A percentile compares a stretch with the other conserved stretches of the same genome.
Evolutionary conservation across 2,888 invertebrate species (phyloP).

Genomic region (Coecobrya sp.): DNA sequence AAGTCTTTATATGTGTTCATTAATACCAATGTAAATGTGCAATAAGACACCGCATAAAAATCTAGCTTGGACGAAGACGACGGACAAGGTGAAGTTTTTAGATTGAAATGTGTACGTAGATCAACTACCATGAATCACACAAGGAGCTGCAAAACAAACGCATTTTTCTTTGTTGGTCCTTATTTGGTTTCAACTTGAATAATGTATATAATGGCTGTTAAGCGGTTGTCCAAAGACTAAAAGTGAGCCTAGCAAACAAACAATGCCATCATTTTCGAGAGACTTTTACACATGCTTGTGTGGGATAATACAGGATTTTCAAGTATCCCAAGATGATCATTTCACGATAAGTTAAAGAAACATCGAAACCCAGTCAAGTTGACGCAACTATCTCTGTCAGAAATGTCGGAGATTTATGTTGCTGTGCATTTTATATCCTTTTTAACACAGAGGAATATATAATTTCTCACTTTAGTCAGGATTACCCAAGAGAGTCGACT

Average conservation of each 20-base stretch:
- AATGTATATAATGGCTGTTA: conserved; percentile 16
- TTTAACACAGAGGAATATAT: conserved; percentile 15
- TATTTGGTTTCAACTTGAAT: conserved; percentile 55
- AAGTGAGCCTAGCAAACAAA: background rate
- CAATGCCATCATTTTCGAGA: conserved; percentile 10
- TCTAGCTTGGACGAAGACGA: background rate
- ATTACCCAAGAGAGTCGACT: background rate
- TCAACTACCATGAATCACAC: conserved; percentile 25
- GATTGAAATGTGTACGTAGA: conserved; percentile 7
- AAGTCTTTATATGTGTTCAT: background rate
- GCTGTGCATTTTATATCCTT: background rate
- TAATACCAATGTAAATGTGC: conserved; percentile 15
- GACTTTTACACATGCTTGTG: background rate
- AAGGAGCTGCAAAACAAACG: conserved; percentile 34
- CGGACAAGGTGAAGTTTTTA: background rate
- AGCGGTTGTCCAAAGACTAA: background rate
- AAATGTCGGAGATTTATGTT: background rate
- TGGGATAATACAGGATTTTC: conserved; percentile 36
- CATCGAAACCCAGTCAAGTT: conserved; percentile 50
- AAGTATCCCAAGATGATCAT: conserved; percentile 64
- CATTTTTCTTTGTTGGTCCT: conserved; percentile 48
- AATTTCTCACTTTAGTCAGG: conserved; percentile 26
- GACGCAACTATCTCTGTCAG: conserved; percentile 31
- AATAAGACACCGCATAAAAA: conserved; percentile 28
- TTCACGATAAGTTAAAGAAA: conserved; percentile 64